Conservation (phyloP, 2,888 invertebrate genomes). For the Strigamia crassipes region DNA sequence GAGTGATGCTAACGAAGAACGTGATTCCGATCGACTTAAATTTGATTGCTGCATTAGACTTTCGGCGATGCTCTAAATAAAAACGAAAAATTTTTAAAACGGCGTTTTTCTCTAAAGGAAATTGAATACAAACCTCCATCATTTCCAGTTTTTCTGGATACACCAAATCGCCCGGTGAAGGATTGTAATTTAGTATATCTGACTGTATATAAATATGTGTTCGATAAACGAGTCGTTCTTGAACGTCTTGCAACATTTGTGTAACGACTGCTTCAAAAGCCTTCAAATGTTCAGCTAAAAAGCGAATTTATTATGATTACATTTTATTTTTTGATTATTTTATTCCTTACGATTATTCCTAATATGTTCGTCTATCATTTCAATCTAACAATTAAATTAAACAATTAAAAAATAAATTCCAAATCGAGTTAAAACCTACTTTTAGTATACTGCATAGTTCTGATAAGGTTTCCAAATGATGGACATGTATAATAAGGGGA, state of each 20-base stretch:
- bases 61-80: slow-evolving; percentile 59
- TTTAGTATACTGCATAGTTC: slow-evolving; percentile 93
- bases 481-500: slow-evolving; percentile 93
- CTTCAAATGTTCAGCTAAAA: slow-evolving; percentile 68
- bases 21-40: slow-evolving; percentile 66
- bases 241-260: slow-evolving; percentile 89
- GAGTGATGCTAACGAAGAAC: slow-evolving; percentile 71
- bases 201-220: slow-evolving; percentile 90
- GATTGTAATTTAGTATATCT: slow-evolving; percentile 80
- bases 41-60: slow-evolving; percentile 56
- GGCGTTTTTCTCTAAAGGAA: neutral
- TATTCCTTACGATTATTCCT: slow-evolving; percentile 73
- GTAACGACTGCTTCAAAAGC: slow-evolving; percentile 78
- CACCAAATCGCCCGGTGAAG: slow-evolving; percentile 93
- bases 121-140: slow-evolving; percentile 77
- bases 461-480: slow-evolving; percentile 94
- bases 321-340: neutral
- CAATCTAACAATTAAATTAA: slow-evolving; percentile 55
- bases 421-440: slow-evolving; percentile 62
- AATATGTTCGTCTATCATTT: slow-evolving; percentile 90
- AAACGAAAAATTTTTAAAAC: slow-evolving; percentile 45
- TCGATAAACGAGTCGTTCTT: slow-evolving; percentile 93
- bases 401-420: slow-evolving; percentile 48
- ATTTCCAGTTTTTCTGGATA: slow-evolving; percentile 97
- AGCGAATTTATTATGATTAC: neutral